Base-by-base conservation (phyloP, 2,113 vertebrate genomes). In the Turnix velox region DNA sequence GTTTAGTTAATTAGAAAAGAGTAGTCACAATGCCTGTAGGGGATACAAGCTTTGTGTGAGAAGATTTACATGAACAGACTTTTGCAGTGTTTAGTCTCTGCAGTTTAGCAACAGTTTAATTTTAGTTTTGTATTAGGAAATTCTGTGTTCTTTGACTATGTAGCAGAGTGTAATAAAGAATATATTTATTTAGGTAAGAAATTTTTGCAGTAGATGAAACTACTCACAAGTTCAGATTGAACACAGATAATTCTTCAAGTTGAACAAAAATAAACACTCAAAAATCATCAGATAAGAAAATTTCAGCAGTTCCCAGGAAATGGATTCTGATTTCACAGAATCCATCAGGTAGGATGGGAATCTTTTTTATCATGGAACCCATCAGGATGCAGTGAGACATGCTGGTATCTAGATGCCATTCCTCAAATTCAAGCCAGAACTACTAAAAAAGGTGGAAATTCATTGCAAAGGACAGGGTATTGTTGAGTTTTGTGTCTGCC, bases 381-480 rank as follows among this genome's bases (percentile, higher is more conserved):
- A n/a, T n/a, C n/a, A n/a, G n/a, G n/a, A n/a, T n/a, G n/a, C n/a
- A 67, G 35, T 39, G 3, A 71, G 23, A 8, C 0, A 0, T 30
- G 8, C 27, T 74, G 9, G 7, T 8, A 77, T 84, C 22, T 24
- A 74, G 17, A 7, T 40, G 8, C 18, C 81, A 68, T 67, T 78
- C 23, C 18, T 75, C 6, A 75, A 61, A 72, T 51, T 74, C 31
- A 63, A 27, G 14, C 3, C 12, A 59, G 33, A 77, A 15, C 28
- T 81, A 51, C 17, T 42, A 58, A 73, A 5, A 42, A 22, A 45
- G 8, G 6, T 9, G 3, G 18, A 87, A 40, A 40, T 57, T 51
- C 42, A 33, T 20, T 30, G 45, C 35, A 89, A 61, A 3, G 12
- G 28, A 33, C 4, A 35, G 27, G 22, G 8, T 84, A 4, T 28